Percentiles rank a stretch among this genome's conserved stretches.
These are phyloP conservation scores for Piscicola geometra DNA, from an alignment of 2,888 invertebrate species.

Conservation along the genomic window DNA sequence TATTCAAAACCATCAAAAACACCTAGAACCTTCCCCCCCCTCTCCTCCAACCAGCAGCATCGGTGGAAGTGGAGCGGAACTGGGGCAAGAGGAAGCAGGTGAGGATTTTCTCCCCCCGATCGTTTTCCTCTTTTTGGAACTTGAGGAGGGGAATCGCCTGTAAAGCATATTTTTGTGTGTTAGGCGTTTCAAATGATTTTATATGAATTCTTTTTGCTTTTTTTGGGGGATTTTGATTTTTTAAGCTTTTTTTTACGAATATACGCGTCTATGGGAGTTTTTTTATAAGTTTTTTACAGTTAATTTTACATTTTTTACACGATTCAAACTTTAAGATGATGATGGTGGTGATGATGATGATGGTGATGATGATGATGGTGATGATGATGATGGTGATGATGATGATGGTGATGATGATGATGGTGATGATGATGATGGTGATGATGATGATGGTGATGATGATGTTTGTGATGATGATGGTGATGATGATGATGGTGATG, in stretches of 20 bases:
- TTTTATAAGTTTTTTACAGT: too few relatives aligned
- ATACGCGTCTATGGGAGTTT: too few relatives aligned
- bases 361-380: conserved; percentile 28
- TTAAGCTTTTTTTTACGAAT: too few relatives aligned
- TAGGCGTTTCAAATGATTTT: too few relatives aligned
- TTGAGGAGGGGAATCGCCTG: conserved; percentile 22
- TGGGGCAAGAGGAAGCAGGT: conserved; percentile 29
- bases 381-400: conserved; percentile 31
- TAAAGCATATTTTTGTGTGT: too few relatives aligned
- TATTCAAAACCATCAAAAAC: too few relatives aligned
- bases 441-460: conserved; percentile 30
- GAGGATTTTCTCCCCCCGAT: conserved; percentile 21
- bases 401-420: conserved; percentile 29
- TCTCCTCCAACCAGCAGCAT: not conserved
- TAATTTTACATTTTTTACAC: too few relatives aligned
- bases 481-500: too few relatives aligned
- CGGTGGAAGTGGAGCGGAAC: not conserved
- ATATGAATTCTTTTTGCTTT: too few relatives aligned
- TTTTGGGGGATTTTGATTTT: too few relatives aligned
- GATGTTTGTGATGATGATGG: not conserved
- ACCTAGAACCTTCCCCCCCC: too few relatives aligned
- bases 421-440: conserved; percentile 28
- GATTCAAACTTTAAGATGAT: too few relatives aligned
- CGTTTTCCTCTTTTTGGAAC: conserved; percentile 30
- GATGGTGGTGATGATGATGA: conserved; percentile 29